A percentile compares a stretch with the other conserved stretches of the same genome.
These are phyloP conservation scores for Crocallis elinguaria DNA, from an alignment of 2,888 invertebrate genomes.

Conservation along the genomic window DNA sequence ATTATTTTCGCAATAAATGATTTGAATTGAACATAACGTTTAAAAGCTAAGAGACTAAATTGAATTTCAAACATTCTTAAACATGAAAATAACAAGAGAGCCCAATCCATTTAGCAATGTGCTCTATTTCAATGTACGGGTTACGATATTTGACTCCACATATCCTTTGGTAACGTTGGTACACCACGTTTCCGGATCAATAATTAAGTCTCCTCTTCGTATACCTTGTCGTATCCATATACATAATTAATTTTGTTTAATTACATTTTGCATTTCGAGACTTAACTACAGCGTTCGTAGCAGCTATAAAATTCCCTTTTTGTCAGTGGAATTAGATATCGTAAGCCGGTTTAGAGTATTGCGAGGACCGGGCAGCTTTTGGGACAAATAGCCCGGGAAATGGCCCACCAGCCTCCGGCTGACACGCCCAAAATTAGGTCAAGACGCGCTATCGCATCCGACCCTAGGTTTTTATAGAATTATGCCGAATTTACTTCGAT, in stretches of 20 bases:
- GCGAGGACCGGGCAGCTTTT: constrained; percentile 54
- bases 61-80: constrained; percentile 10
- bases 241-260: constrained; percentile 29
- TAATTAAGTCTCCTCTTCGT: constrained; percentile 16
- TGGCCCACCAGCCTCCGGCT: constrained; percentile 50
- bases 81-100: constrained; percentile 33
- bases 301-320: constrained; percentile 54
- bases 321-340: constrained; percentile 61
- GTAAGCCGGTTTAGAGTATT: constrained; percentile 54
- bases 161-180: constrained; percentile 8
- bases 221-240: too few relatives aligned
- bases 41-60: constrained; percentile 7
- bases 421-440: constrained; percentile 65
- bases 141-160: constrained; percentile 34
- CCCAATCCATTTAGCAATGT: constrained; percentile 52
- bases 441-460: constrained; percentile 55
- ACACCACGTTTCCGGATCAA: constrained; percentile 39
- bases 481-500: constrained; percentile 55
- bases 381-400: constrained; percentile 66
- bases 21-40: not conserved
- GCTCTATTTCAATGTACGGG: constrained; percentile 38
- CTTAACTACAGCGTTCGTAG: constrained; percentile 40
- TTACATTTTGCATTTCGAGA: constrained; percentile 30
- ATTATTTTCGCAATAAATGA: not conserved
- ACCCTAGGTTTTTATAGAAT: constrained; percentile 51